Evolutionary conservation across 2,113 vertebrate genomes (phyloP).

Genomic region (Vireo altiloquus): DNA sequence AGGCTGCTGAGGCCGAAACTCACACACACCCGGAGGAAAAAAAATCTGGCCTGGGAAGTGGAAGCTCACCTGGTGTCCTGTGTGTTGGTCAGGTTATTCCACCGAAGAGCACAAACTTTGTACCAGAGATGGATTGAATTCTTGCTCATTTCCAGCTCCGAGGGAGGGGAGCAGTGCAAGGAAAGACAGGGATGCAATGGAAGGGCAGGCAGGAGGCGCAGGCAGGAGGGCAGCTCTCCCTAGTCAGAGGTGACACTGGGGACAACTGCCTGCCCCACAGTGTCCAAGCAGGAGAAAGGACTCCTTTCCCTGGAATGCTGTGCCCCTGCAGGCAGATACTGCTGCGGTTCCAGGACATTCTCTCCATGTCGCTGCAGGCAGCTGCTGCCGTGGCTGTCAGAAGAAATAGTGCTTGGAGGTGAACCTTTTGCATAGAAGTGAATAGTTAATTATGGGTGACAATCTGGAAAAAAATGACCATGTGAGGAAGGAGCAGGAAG

Average conservation of each 20-base stretch:
- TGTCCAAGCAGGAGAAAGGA: not conserved
- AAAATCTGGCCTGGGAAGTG: not conserved
- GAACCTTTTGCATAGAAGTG: not conserved
- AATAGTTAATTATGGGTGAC: not conserved
- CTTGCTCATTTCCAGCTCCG: not conserved
- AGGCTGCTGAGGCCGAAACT: not conserved
- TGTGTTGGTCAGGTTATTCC: fast-evolving
- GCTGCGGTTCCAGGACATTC: fast-evolving
- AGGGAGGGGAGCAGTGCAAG: not conserved
- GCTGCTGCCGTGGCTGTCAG: not conserved
- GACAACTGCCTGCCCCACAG: not conserved
- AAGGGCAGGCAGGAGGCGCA: not conserved
- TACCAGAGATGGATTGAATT: not conserved
- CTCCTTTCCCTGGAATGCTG: not conserved
- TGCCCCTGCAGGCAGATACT: not conserved
- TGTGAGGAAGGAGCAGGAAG: not conserved
- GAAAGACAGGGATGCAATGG: not conserved
- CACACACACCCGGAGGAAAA: fast-evolving
- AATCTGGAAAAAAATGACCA: not conserved
- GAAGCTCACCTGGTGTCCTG: not conserved
- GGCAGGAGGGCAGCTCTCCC: not conserved
- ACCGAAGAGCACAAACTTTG: not conserved
- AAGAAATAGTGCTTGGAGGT: not conserved
- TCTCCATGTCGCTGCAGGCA: not conserved
- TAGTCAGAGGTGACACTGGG: not conserved